Evolutionary conservation across 2,888 invertebrate species (phyloP).

Genomic region (Meloe dianella): DNA sequence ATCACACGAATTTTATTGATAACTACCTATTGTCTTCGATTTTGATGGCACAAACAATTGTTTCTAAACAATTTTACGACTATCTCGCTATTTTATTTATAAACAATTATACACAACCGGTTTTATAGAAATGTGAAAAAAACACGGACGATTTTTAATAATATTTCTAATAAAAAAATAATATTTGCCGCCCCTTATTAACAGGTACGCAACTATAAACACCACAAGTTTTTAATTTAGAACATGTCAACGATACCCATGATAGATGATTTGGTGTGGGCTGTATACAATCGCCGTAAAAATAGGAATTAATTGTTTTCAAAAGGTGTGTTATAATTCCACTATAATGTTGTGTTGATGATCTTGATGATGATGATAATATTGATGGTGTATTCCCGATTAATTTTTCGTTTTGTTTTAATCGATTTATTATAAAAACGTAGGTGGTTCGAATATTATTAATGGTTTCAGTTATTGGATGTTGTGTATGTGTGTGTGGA

Average conservation of each 20-base stretch:
- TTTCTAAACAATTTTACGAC: slow-evolving; percentile 10
- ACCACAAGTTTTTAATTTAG: slow-evolving; percentile 60
- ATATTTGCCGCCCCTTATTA: slow-evolving; percentile 31
- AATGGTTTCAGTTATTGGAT: slow-evolving; percentile 51
- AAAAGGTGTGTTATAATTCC: slow-evolving; percentile 55
- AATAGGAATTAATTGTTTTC: slow-evolving; percentile 60
- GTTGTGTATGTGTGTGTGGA: slow-evolving; percentile 6
- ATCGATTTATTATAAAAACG: slow-evolving; percentile 58
- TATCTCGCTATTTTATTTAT: slow-evolving; percentile 12
- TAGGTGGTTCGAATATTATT: slow-evolving; percentile 54
- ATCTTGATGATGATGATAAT: background rate
- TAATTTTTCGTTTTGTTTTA: slow-evolving; percentile 56
- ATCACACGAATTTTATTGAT: slow-evolving; percentile 16
- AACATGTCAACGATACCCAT: slow-evolving; percentile 61
- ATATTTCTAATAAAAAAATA: background rate
- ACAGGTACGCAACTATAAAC: slow-evolving; percentile 18
- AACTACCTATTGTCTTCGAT: slow-evolving; percentile 22
- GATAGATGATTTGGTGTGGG: slow-evolving; percentile 61
- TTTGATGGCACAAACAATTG: slow-evolving; percentile 15
- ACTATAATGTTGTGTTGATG: slow-evolving; percentile 45
- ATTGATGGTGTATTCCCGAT: slow-evolving; percentile 50
- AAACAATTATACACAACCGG: slow-evolving; percentile 12
- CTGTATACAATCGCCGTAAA: slow-evolving; percentile 53
- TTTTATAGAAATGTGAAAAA: slow-evolving; percentile 1
- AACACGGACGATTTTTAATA: background rate